Evolutionary conservation across 2,888 invertebrate species (phyloP).

Genomic region (Heliconius erato): DNA sequence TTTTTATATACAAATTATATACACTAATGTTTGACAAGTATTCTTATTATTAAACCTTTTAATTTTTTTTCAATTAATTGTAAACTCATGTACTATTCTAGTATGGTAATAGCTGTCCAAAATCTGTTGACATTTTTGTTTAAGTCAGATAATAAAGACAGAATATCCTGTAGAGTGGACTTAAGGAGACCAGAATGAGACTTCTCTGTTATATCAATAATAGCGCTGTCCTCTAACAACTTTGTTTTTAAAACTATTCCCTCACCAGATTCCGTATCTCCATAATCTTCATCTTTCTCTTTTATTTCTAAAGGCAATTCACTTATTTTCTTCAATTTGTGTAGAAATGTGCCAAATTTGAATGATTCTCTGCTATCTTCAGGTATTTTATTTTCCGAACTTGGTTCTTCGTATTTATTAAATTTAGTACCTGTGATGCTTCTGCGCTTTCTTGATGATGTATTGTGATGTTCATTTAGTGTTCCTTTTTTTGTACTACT

Average conservation of each 20-base stretch:
- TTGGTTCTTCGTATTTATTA: slow-evolving; percentile 50
- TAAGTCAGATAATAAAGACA: slow-evolving; percentile 69
- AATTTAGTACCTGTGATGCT: slow-evolving; percentile 51
- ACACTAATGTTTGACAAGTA: neutral
- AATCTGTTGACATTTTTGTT: slow-evolving; percentile 73
- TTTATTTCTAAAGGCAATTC: slow-evolving; percentile 59
- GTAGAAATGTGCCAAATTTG: slow-evolving; percentile 65
- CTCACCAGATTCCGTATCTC: slow-evolving; percentile 55
- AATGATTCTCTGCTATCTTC: slow-evolving; percentile 57
- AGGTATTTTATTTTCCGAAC: slow-evolving; percentile 66
- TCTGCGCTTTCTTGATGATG: slow-evolving; percentile 51
- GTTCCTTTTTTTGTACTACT: slow-evolving; percentile 31
- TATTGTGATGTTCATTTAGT: slow-evolving; percentile 48
- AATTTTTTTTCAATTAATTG: neutral
- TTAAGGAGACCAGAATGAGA: slow-evolving; percentile 65
- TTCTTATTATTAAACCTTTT: neutral
- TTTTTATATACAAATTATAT: slow-evolving; percentile 13
- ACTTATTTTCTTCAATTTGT: slow-evolving; percentile 65
- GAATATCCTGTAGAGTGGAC: slow-evolving; percentile 66
- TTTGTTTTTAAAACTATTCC: slow-evolving; percentile 63
- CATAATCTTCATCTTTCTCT: slow-evolving; percentile 50
- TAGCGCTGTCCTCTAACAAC: slow-evolving; percentile 62
- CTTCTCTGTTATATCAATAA: slow-evolving; percentile 62
- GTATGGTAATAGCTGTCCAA: slow-evolving; percentile 68
- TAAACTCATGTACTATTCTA: slow-evolving; percentile 62